These are phyloP conservation scores for Spisula solida DNA, from an alignment of 2,888 invertebrate genomes.

Conservation along the genomic window DNA sequence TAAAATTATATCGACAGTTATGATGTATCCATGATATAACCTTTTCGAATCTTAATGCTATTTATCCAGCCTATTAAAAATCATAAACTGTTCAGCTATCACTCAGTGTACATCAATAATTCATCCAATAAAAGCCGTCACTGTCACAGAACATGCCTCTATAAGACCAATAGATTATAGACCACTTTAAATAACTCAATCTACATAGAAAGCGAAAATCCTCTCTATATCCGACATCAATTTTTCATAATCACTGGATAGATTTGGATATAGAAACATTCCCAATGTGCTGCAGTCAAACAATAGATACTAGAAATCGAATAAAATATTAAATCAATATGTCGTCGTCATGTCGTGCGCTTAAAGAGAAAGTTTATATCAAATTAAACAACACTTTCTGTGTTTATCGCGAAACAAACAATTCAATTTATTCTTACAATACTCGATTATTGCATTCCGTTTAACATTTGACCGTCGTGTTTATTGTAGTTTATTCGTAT, in stretches of 20 bases:
- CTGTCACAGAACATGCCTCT: neutral
- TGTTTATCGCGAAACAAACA: constrained; percentile 53
- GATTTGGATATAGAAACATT: neutral
- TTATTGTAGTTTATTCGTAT: neutral
- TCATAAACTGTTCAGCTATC: neutral
- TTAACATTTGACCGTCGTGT: neutral
- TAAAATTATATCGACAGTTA: too few species aligned
- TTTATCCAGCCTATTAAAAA: neutral
- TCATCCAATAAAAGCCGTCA: neutral
- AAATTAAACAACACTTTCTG: constrained; percentile 37
- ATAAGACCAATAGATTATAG: neutral
- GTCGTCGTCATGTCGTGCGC: neutral
- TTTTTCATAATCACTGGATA: neutral
- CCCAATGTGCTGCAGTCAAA: constrained; percentile 10
- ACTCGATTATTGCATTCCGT: constrained; percentile 22
- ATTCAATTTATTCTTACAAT: constrained; percentile 47
- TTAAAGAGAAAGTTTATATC: constrained; percentile 41
- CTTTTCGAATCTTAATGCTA: neutral
- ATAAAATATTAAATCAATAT: constrained; percentile 32
- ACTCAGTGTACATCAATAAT: neutral
- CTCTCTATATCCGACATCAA: neutral
- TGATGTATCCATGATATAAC: neutral
- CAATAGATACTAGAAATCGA: constrained; percentile 17
- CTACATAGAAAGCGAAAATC: neutral
- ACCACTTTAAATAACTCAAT: neutral